Evolutionary conservation across 2,113 vertebrate genomes (phyloP).

Genomic region (Alexandromys fortis): DNA sequence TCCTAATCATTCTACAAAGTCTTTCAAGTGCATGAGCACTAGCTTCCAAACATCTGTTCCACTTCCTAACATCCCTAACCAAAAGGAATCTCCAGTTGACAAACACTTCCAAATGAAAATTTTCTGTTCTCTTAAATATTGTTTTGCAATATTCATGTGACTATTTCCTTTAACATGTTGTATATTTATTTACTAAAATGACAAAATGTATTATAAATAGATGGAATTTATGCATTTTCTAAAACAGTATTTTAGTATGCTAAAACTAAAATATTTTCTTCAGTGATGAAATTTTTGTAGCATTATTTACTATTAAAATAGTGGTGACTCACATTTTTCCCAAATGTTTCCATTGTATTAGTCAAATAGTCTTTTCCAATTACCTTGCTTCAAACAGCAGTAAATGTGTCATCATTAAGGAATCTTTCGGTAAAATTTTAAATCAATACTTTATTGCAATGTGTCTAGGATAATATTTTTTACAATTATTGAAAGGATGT

Average conservation of each 20-base stretch:
- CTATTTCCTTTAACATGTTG: neutral
- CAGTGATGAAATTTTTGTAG: neutral
- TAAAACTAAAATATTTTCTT: neutral
- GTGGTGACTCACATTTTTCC: neutral
- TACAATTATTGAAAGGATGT: neutral
- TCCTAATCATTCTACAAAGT: neutral
- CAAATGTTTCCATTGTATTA: constrained; percentile 18
- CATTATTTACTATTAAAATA: neutral
- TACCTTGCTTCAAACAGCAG: neutral
- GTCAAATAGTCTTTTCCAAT: neutral
- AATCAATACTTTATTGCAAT: neutral
- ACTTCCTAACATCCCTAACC: no score
- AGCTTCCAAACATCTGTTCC: no score
- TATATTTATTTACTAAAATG: neutral
- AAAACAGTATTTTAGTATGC: neutral
- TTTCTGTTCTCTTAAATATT: neutral
- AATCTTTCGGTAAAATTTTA: constrained; percentile 45
- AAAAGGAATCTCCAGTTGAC: neutral
- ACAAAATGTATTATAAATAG: neutral
- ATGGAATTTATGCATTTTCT: neutral
- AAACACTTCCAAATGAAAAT: neutral
- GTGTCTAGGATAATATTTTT: neutral
- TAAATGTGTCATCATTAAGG: neutral
- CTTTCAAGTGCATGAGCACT: no score
- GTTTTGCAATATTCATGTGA: neutral